Percentiles rank a stretch among this genome's conserved stretches.
Conservation (phyloP, 2,888 invertebrate species). For the Xestia rhomboidea region DNA sequence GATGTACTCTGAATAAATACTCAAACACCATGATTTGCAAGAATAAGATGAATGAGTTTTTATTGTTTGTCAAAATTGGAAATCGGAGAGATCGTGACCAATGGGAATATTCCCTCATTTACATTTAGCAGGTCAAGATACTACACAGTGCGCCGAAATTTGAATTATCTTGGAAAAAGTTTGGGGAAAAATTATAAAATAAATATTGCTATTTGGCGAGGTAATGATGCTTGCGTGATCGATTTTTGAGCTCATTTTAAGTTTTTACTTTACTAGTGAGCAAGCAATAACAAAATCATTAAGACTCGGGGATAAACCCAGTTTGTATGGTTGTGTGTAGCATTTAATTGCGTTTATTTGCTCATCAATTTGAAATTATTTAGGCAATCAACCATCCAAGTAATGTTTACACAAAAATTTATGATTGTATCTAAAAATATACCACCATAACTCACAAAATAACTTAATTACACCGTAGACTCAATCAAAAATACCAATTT, state of each 20-base stretch:
- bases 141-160: conserved; percentile 27
- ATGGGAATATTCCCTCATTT: conserved; percentile 35
- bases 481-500: conserved; percentile 64
- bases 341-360: conserved; percentile 40
- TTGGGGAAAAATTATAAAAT: conserved; percentile 11
- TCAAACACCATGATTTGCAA: conserved; percentile 41
- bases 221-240: conserved; percentile 21
- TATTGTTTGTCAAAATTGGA: conserved; percentile 46
- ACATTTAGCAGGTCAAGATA: conserved; percentile 46
- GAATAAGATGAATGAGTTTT: conserved; percentile 8
- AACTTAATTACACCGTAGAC: conserved; percentile 64
- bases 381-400: conserved; percentile 39
- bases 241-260: conserved; percentile 10
- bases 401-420: conserved; percentile 56
- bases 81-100: conserved; percentile 48
- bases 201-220: conserved; percentile 2
- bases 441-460: conserved; percentile 57
- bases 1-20: neutral
- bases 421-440: conserved; percentile 52
- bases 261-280: neutral
- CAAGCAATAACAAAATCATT: conserved; percentile 7
- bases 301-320: conserved; percentile 5
- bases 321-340: neutral
- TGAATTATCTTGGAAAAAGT: conserved; percentile 18
- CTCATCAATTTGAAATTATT: conserved; percentile 47